These are phyloP conservation scores for Muscicapa adusta DNA, from an alignment of 2,113 vertebrate genomes.

Conservation along the genomic window DNA sequence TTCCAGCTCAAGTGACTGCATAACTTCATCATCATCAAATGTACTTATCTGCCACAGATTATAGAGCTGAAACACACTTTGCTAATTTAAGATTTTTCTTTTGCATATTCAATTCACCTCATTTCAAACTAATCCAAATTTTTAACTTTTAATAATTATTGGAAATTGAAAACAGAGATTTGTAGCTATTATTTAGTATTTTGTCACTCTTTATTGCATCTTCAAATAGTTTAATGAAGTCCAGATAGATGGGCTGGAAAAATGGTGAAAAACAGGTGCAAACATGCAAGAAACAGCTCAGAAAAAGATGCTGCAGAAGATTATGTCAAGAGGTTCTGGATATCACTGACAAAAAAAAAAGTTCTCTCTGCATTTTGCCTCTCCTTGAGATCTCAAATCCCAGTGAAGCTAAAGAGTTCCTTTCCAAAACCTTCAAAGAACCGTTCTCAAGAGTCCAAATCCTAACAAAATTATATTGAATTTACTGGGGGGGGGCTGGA, in stretches of 20 bases:
- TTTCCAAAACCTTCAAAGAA: neutral
- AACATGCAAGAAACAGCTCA: neutral
- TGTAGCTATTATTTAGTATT: neutral
- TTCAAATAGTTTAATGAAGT: neutral
- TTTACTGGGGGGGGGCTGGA: accelerated
- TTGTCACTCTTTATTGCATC: neutral
- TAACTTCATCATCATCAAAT: neutral
- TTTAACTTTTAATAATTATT: neutral
- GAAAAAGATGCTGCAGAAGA: neutral
- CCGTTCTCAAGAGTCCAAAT: neutral
- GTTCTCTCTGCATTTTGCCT: neutral
- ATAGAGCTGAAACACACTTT: neutral
- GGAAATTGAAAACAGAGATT: neutral
- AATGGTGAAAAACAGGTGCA: neutral
- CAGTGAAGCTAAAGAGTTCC: neutral
- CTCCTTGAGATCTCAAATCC: neutral
- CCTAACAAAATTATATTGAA: neutral
- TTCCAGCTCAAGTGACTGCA: neutral
- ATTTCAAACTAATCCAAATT: neutral
- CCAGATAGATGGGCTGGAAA: neutral
- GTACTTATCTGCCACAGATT: neutral
- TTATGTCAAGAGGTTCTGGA: neutral
- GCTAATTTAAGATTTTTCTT: neutral
- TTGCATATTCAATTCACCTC: neutral
- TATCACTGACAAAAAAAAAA: neutral